Conservation (phyloP, 64 coral and sea anemone species). For the Montipora sp. region DNA sequence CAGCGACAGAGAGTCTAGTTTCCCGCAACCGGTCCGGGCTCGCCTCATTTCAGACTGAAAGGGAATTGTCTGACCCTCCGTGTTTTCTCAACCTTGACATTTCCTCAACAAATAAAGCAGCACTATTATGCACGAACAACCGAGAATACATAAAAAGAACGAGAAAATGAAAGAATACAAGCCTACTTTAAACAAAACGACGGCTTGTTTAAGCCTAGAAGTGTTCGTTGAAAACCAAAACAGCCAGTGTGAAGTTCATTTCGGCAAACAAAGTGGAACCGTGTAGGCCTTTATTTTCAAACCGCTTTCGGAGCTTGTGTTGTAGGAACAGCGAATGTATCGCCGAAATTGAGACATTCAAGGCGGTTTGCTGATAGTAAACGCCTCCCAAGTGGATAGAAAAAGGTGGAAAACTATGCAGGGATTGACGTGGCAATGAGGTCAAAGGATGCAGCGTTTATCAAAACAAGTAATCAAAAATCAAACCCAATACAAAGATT, state of each 20-base stretch:
- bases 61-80: constrained; percentile 6
- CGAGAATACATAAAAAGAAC: not conserved
- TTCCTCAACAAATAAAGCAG: not conserved
- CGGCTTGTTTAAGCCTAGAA: not conserved
- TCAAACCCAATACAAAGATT: not conserved
- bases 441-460: constrained; percentile 13
- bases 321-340: not conserved
- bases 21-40: constrained; percentile 18
- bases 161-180: not conserved
- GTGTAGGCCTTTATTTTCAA: no score
- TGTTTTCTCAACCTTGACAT: constrained; percentile 20
- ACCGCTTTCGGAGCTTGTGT: not conserved
- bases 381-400: constrained; percentile 13
- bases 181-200: not conserved
- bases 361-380: not conserved
- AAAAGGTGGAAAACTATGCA: not conserved
- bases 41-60: constrained; percentile 22
- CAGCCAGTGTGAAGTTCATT: not conserved
- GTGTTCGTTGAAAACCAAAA: not conserved
- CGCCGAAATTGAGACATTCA: constrained; percentile 22
- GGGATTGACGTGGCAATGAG: not conserved
- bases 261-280: constrained; percentile 17
- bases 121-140: not conserved
- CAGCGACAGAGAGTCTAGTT: constrained; percentile 16
- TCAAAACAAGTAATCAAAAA: not conserved